Evolutionary conservation across 23 tunicate genomes (phyloP).

Genomic region (Trididemnum clinides): DNA sequence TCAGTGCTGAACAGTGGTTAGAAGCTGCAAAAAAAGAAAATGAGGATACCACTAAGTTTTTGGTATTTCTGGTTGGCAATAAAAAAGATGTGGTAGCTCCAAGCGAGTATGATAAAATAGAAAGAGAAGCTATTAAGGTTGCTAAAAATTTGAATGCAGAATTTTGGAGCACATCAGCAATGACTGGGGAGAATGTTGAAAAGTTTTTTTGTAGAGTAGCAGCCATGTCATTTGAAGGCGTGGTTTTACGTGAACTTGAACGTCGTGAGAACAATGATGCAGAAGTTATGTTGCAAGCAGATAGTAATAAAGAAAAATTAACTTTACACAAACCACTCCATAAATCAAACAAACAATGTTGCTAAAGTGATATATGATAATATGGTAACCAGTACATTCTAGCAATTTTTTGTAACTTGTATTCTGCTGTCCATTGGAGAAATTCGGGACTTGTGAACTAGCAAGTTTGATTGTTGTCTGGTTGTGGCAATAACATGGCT

Average conservation of each 20-base stretch:
- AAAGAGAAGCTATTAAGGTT: constrained; percentile 72
- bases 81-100: constrained; percentile 68
- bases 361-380: too few species aligned
- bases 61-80: constrained; percentile 72
- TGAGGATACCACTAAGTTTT: constrained; percentile 1
- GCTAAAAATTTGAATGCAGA: constrained; percentile 77
- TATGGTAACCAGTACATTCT: too few species aligned
- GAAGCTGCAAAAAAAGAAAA: constrained; percentile 77
- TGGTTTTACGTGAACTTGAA: constrained; percentile 58
- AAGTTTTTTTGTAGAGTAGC: constrained; percentile 85
- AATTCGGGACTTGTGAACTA: too few species aligned
- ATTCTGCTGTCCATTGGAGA: too few species aligned
- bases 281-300: too few species aligned
- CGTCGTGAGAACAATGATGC: too few species aligned
- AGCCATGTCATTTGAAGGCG: constrained; percentile 71
- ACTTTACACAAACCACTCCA: too few species aligned
- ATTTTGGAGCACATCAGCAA: constrained; percentile 80
- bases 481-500: too few species aligned
- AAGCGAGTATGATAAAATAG: constrained; percentile 45
- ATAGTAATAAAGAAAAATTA: too few species aligned
- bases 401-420: too few species aligned
- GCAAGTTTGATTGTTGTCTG: too few species aligned
- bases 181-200: constrained; percentile 77
- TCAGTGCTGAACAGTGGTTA: constrained; percentile 53
- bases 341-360: too few species aligned